Evolutionary conservation across 2,113 vertebrate genomes (phyloP).

Genomic region (Sinosuthora webbiana): DNA sequence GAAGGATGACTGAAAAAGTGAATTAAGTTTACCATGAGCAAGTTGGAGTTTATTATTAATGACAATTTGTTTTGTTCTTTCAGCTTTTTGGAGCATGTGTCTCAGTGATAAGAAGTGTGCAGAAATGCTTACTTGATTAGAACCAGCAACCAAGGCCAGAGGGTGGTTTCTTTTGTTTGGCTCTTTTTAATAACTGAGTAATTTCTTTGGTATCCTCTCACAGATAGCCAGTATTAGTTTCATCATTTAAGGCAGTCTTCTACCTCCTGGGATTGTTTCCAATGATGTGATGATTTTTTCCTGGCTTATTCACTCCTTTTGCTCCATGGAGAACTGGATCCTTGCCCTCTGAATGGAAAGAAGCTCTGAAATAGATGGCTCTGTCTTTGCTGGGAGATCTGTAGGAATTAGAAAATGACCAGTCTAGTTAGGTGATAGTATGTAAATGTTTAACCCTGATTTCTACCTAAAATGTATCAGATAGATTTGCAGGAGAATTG

Average conservation of each 20-base stretch:
- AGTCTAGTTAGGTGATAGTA: neutral
- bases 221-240: neutral
- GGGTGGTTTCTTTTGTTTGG: neutral
- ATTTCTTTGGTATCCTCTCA: constrained; percentile 1
- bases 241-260: neutral
- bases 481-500: neutral
- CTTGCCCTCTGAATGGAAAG: neutral
- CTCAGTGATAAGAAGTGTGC: neutral
- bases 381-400: neutral
- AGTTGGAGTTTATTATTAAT: neutral
- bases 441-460: neutral
- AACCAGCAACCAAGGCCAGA: neutral
- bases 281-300: neutral
- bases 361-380: neutral
- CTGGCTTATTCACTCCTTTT: constrained; percentile 6
- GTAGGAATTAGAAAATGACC: neutral
- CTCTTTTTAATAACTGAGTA: constrained; percentile 16
- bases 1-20: neutral
- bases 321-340: neutral
- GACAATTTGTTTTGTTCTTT: constrained; percentile 10
- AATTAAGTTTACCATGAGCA: neutral
- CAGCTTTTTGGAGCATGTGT: neutral
- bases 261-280: neutral
- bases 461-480: neutral
- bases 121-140: neutral